Base-by-base conservation (phyloP, 2,113 vertebrate species). In the Pipa parva region DNA sequence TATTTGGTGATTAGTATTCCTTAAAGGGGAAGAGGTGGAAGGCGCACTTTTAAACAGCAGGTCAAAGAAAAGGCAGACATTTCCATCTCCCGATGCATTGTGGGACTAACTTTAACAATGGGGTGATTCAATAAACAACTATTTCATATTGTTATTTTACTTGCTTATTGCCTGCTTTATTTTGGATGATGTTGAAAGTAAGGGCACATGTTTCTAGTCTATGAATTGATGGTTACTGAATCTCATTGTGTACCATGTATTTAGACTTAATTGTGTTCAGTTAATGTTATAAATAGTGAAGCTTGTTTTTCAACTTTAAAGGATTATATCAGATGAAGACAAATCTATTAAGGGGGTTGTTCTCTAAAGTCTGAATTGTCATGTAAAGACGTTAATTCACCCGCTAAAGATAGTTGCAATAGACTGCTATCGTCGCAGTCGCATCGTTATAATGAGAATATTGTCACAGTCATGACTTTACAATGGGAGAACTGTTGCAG, bases 121-220 rank as follows among this genome's bases (percentile, higher is more conserved):
- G 9, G 39, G 49, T 67, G 39, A 58, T 49, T 67, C 28, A 48
- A 28, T 58, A 24, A 49, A 58, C 24, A 67, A 18, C 42, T n/a
- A 18, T 46, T 45, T 26, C 3, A 27, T n/a, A n/a, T n/a, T n/a
- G n/a, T n/a, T n/a, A n/a, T n/a, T n/a, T 21, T 31, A 52, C 7
- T 46, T 25, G 26, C 21, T 15, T n/a, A 45, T 29, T 29, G 18
- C 33, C n/a, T 64, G 54, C 57, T 45, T 58, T 4, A 22, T 29
- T 29, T 26, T 48, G 20, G 45, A 49, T 22, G 17, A 62, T 6
- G 37, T 48, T 33, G 39, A 49, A 62, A 62, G 6, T 21, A 22
- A 10, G 6, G 9, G 4, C 2, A 11, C 1, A 29, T 36, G n/a
- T 12, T 33, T 28, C 21, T 7, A 7, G 18, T 18, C 29, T 5